Evolutionary conservation across 2,113 vertebrate species (phyloP).

Genomic region (Spheniscus mendiculus): DNA sequence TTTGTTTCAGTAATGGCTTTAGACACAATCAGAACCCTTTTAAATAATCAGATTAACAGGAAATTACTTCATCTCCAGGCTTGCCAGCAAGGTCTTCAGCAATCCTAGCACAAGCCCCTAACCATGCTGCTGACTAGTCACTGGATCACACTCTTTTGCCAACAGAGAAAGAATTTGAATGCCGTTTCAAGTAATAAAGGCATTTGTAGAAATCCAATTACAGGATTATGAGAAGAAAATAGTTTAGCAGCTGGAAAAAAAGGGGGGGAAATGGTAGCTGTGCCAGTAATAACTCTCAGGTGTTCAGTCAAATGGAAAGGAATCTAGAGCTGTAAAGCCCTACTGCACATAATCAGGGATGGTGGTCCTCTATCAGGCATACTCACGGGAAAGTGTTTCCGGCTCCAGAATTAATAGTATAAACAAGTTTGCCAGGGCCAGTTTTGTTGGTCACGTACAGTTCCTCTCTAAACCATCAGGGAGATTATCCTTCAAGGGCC

Average conservation of each 20-base stretch:
- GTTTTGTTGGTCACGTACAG: not conserved
- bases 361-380: not conserved
- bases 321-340: not conserved
- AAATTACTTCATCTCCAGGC: conserved; percentile 34
- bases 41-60: conserved; percentile 50
- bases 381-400: not conserved
- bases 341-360: not conserved
- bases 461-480: not conserved
- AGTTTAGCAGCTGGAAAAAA: conserved; percentile 3
- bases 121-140: not conserved
- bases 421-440: not conserved
- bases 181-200: not conserved
- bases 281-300: not conserved
- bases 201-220: conserved; percentile 51
- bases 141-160: conserved; percentile 41
- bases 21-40: conserved; percentile 17
- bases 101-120: not conserved
- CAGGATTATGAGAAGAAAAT: conserved; percentile 49
- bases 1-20: not conserved
- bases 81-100: not conserved
- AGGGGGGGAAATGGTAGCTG: not conserved
- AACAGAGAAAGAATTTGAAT: conserved; percentile 23
- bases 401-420: not conserved
- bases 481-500: not conserved
- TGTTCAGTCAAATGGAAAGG: not conserved